Evolutionary conservation across 2,888 invertebrate species (phyloP), one percentile per base, ranked within the genome.

Genomic region (Hemistola chrysoprasaria): DNA sequence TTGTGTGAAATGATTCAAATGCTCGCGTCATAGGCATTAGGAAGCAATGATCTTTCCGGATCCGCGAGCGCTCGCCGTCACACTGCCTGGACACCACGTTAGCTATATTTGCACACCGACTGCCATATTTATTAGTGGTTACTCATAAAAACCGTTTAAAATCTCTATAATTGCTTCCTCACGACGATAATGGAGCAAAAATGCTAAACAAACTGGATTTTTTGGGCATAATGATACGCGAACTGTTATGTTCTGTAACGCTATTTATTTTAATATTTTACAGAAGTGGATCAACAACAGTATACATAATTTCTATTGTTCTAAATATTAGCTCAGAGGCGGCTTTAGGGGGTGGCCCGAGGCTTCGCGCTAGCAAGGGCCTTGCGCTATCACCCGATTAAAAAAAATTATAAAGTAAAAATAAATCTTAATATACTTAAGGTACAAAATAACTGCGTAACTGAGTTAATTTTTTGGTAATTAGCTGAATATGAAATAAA

Each of bases 1-100:
- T 28, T 25, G 27, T 20, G 11, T 32, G 32, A 8, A 40, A 22
- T 34, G 8, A 28, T 20, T 9, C 16, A 37, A 34, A 32, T 27
- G 22, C 8, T 16, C 16, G 16, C 16, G 29, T 35, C 20, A 11
- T 6, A 37, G 21, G n/a, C n/a, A 16, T 28, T 8, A 28, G 32
- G 25, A 44, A 46, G 34, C 45, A 48, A 35, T 40, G 42, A 43
- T 47, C 42, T 30, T 39, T 46, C 44, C 52, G 48, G 44, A 40
- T 34, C 47, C 46, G 38, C 44, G 40, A 37, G 28, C 46, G 29
- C 25, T 49, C 46, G 29, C 25, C 51, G 49, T 51, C 51, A 49
- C 54, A 41, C 43, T 41, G 28, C 38, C 8, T 27, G 47, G 28
- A 47, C 28, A 40, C 45, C 34, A 39, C 30, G 43, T 22, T 38